Percentiles rank a stretch among this genome's conserved stretches.
These are phyloP conservation scores for Heteropelma amictum DNA, from an alignment of 2,888 invertebrate genomes.

Conservation along the genomic window DNA sequence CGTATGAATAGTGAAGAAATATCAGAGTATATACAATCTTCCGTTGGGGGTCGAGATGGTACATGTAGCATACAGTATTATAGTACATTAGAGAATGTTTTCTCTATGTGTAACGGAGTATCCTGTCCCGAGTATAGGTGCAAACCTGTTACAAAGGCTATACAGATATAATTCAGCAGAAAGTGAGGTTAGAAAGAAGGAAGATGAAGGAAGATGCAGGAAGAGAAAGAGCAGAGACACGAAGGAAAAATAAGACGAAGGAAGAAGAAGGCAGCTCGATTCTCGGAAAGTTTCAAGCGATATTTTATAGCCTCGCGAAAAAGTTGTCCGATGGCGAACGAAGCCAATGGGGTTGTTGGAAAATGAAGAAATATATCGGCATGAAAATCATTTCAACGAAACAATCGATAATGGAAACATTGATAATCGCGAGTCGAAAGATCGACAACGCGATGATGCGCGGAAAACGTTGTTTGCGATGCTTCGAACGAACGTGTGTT, in stretches of 20 bases:
- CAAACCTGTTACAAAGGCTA: constrained; percentile 47
- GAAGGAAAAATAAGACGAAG: constrained; percentile 22
- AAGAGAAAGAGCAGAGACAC: constrained; percentile 17
- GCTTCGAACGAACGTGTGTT: neutral
- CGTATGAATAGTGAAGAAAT: neutral
- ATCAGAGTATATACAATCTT: neutral
- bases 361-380: neutral
- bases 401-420: neutral
- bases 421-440: neutral
- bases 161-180: constrained; percentile 5
- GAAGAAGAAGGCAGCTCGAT: constrained; percentile 22
- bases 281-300: constrained; percentile 38
- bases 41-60: neutral
- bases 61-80: constrained; percentile 11
- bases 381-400: constrained; percentile 5
- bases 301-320: neutral
- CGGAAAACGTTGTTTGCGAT: neutral
- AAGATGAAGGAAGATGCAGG: constrained; percentile 12
- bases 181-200: constrained; percentile 9
- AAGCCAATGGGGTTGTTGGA: neutral
- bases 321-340: constrained; percentile 17
- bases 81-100: constrained; percentile 19
- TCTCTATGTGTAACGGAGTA: constrained; percentile 32
- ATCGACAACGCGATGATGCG: neutral
- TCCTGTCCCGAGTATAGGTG: constrained; percentile 33